A percentile compares a stretch with the other conserved stretches of the same genome.
These are phyloP conservation scores for Alentia gelatinosa DNA, from an alignment of 2,888 invertebrate genomes.

Conservation along the genomic window DNA sequence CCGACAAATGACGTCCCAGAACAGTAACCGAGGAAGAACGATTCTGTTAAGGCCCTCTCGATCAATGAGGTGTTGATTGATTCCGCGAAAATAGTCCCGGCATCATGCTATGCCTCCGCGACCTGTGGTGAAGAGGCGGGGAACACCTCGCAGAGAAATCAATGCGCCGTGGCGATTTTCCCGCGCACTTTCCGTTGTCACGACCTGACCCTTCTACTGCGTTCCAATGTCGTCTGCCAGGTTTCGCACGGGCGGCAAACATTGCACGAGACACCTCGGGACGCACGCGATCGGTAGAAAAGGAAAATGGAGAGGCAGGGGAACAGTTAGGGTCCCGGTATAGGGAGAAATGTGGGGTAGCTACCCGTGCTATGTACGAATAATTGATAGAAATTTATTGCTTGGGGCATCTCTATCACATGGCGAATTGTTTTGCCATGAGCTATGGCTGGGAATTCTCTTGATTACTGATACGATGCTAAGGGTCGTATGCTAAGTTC, in stretches of 20 bases:
- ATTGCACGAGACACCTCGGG: constrained; percentile 13
- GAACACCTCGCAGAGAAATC: not conserved
- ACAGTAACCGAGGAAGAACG: not conserved
- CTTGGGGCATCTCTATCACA: not conserved
- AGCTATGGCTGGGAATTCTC: no score
- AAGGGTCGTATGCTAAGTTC: no score
- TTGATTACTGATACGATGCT: no score
- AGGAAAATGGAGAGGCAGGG: not conserved
- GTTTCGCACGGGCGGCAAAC: not conserved
- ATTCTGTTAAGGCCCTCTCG: not conserved
- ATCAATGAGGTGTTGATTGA: constrained; percentile 25
- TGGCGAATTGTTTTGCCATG: not conserved
- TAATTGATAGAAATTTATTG: not conserved
- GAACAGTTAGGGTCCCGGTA: not conserved
- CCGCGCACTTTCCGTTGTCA: not conserved
- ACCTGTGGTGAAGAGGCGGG: not conserved
- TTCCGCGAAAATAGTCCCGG: constrained; percentile 27
- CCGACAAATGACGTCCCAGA: not conserved
- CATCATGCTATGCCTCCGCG: not conserved
- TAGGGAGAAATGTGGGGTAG: not conserved
- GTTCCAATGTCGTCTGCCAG: not conserved
- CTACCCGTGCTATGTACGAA: not conserved
- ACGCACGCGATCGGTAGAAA: not conserved
- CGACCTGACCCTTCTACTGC: not conserved
- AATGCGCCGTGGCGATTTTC: constrained; percentile 18